Percentiles rank a stretch among this genome's conserved stretches.
Evolutionary conservation across 2,888 invertebrate species (phyloP).

Genomic region (Dromius quadrimaculatus): DNA sequence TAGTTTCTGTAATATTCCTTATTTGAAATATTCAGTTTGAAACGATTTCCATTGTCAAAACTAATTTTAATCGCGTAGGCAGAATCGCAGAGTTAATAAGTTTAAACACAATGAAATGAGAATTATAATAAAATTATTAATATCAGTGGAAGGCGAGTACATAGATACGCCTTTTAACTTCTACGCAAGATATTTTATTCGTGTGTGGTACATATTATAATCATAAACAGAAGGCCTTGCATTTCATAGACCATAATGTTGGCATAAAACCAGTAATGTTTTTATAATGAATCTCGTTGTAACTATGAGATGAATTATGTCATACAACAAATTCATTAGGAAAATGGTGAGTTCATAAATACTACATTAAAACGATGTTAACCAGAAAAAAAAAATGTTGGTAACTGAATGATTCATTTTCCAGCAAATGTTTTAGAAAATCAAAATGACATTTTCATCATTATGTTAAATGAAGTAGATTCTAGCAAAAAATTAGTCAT

Average conservation of each 20-base stretch:
- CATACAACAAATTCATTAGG: constrained; percentile 42
- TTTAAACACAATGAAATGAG: constrained; percentile 14
- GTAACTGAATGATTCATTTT: constrained; percentile 11
- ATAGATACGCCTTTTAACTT: neutral
- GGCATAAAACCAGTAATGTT: constrained; percentile 31
- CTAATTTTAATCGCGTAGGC: too few relatives aligned
- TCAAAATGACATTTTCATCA: too few relatives aligned
- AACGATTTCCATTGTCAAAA: too few relatives aligned
- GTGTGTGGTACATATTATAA: neutral
- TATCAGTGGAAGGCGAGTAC: neutral
- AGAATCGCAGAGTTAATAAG: constrained; percentile 4
- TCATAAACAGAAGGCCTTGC: neutral
- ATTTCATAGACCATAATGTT: constrained; percentile 14
- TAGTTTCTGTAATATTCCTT: too few relatives aligned
- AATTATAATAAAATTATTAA: constrained; percentile 26
- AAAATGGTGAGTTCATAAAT: constrained; percentile 25
- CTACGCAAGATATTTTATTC: constrained; percentile 1
- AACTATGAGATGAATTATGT: constrained; percentile 36
- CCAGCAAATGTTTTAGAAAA: neutral
- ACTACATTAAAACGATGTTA: neutral
- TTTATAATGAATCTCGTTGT: constrained; percentile 40
- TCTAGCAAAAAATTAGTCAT: too few relatives aligned
- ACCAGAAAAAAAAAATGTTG: neutral
- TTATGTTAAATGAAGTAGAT: too few relatives aligned
- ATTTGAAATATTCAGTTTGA: neutral